Percentiles rank a stretch among this genome's conserved stretches.
Evolutionary conservation across 2,797 vertebrate species (phyloP).

Genomic region (Tenualosa thibaudeaui): DNA sequence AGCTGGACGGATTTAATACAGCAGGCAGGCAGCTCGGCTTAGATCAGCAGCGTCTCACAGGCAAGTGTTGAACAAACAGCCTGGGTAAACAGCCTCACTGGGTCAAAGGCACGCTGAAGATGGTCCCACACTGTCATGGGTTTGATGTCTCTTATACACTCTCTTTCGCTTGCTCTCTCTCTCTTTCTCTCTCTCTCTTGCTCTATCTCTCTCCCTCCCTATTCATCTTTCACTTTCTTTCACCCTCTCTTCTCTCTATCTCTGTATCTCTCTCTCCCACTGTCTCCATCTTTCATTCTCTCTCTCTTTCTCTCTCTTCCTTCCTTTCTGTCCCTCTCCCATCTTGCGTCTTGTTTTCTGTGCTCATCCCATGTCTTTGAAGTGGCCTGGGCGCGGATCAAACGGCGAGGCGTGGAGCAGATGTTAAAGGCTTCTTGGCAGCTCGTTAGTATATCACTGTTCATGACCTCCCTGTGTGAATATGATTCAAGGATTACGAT

Average conservation of each 20-base stretch:
- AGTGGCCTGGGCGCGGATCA: slow-evolving; percentile 38
- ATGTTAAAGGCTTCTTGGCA: slow-evolving; percentile 21
- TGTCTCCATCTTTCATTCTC: background rate
- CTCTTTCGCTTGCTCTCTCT: background rate
- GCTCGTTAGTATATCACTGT: background rate
- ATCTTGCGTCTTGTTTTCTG: slow-evolving; percentile 14
- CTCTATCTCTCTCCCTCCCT: background rate
- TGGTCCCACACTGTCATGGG: background rate
- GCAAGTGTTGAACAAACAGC: slow-evolving; percentile 22
- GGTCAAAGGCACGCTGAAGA: background rate
- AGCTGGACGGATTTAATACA: background rate
- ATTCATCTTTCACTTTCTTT: background rate
- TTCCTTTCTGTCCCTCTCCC: background rate
- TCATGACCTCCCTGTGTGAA: slow-evolving; percentile 17
- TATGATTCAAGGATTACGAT: background rate
- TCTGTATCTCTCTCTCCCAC: background rate
- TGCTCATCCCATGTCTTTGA: slow-evolving; percentile 15
- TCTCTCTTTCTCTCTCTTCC: background rate
- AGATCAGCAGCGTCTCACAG: background rate
- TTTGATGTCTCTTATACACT: background rate
- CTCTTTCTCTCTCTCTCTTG: background rate
- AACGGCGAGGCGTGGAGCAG: slow-evolving; percentile 23
- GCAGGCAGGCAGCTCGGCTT: background rate
- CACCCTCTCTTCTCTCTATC: background rate
- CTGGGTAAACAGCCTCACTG: background rate